phyloP scores from a whole-genome alignment of 2,113 vertebrate species.

The Sialia sialis region DNA sequence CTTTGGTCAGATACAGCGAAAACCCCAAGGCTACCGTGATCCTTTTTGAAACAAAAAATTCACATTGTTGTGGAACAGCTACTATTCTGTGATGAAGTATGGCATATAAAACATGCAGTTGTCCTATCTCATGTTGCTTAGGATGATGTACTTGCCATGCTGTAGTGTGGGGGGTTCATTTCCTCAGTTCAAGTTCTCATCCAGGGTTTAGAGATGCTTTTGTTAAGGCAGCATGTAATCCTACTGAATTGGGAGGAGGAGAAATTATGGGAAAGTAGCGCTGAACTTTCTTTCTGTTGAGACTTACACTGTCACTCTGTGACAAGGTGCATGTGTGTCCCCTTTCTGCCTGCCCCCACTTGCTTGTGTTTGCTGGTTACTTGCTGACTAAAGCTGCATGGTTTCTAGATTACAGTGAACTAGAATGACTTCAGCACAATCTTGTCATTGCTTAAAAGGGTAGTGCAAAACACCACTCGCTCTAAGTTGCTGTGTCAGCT shows the following conservation, averaged over 20 bases:
- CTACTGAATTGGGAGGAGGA: background rate
- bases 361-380: background rate
- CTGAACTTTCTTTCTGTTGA: background rate
- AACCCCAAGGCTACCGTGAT: background rate
- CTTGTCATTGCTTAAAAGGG: background rate
- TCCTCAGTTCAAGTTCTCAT: background rate
- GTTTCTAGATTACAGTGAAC: background rate
- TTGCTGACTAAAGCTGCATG: background rate
- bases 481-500: background rate
- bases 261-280: background rate
- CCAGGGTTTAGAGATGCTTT: background rate
- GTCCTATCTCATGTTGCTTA: background rate
- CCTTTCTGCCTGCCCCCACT: background rate
- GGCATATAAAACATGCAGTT: background rate
- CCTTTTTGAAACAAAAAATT: background rate
- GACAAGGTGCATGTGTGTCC: background rate
- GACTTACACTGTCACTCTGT: background rate
- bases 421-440: background rate
- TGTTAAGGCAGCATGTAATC: background rate
- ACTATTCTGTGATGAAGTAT: background rate
- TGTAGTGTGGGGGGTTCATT: background rate
- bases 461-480: background rate
- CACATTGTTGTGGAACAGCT: accelerated
- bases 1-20: background rate
- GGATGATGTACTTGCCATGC: background rate